Evolutionary conservation across 2,888 invertebrate genomes (phyloP).

Genomic region (Resseliella maxima): DNA sequence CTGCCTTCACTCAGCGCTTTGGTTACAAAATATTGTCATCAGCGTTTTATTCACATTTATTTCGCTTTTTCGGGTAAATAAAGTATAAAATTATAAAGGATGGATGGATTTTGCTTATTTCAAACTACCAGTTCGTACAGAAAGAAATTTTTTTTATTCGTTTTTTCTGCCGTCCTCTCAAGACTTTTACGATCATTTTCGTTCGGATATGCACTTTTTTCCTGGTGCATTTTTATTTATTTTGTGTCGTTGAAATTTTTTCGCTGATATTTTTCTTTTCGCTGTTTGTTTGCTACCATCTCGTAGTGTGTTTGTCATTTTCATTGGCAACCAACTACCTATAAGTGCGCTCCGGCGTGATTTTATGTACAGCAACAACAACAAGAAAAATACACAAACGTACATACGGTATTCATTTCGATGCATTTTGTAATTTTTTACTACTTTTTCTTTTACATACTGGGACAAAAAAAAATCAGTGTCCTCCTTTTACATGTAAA

Average conservation of each 20-base stretch:
- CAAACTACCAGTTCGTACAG: not conserved
- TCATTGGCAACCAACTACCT: slow-evolving; percentile 46
- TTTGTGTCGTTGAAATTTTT: not conserved
- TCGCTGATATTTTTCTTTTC: not conserved
- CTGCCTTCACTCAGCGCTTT: slow-evolving; percentile 33
- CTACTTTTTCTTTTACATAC: not conserved
- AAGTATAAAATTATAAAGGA: slow-evolving; percentile 50
- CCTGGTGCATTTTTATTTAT: not conserved
- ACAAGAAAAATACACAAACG: not conserved
- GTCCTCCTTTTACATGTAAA: slow-evolving; percentile 28
- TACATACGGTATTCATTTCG: slow-evolving; percentile 48
- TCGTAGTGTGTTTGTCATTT: slow-evolving; percentile 14
- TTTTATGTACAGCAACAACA: not conserved
- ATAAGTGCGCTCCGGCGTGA: slow-evolving; percentile 39
- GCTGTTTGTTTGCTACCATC: not conserved
- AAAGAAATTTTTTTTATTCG: not conserved
- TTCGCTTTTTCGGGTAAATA: slow-evolving; percentile 46
- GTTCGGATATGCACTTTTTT: slow-evolving; percentile 27
- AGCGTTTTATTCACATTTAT: slow-evolving; percentile 53
- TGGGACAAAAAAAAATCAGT: not conserved
- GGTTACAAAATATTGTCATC: slow-evolving; percentile 54
- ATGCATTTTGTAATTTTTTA: no score
- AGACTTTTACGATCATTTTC: slow-evolving; percentile 48
- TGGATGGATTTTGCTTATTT: slow-evolving; percentile 35
- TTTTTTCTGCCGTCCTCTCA: not conserved